Conservation (phyloP, 2,797 vertebrate species). For the Ptychadena robeensis region DNA sequence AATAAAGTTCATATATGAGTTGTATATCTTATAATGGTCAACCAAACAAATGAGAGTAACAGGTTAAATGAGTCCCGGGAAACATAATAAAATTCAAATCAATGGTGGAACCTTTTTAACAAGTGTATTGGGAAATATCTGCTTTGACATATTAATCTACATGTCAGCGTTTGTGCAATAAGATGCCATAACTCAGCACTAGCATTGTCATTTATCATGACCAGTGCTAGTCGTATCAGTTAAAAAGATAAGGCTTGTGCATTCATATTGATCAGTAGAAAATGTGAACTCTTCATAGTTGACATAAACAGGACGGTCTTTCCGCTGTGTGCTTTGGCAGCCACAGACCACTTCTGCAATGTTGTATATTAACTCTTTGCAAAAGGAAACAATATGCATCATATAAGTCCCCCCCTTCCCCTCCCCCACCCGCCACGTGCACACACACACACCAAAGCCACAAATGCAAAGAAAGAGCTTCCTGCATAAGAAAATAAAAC, state of each 20-base stretch:
- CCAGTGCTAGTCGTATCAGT: slow-evolving; percentile 43
- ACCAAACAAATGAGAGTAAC: slow-evolving; percentile 7
- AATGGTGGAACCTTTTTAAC: slow-evolving; percentile 38
- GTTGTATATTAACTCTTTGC: slow-evolving; percentile 25
- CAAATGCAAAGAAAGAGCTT: slow-evolving; percentile 56
- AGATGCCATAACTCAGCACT: slow-evolving; percentile 41
- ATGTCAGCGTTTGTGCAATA: slow-evolving; percentile 57
- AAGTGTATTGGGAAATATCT: slow-evolving; percentile 56
- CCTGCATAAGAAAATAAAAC: slow-evolving; percentile 66
- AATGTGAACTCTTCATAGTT: slow-evolving; percentile 37
- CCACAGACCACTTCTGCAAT: slow-evolving; percentile 30
- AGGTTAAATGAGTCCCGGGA: slow-evolving; percentile 28
- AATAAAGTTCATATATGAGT: slow-evolving; percentile 19
- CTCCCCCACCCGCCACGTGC: not conserved
- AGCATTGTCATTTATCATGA: slow-evolving; percentile 52
- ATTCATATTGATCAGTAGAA: slow-evolving; percentile 56
- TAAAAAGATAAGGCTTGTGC: slow-evolving; percentile 60
- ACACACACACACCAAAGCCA: slow-evolving; percentile 52
- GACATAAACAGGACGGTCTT: slow-evolving; percentile 45
- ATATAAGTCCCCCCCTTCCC: slow-evolving; percentile 37
- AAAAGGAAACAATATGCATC: slow-evolving; percentile 45
- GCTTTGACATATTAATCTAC: slow-evolving; percentile 49
- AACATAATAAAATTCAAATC: slow-evolving; percentile 34
- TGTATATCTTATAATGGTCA: slow-evolving; percentile 13
- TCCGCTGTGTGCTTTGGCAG: slow-evolving; percentile 17